phyloP scores from a whole-genome alignment of 2,797 vertebrate genomes.

The Clangula hyemalis region DNA sequence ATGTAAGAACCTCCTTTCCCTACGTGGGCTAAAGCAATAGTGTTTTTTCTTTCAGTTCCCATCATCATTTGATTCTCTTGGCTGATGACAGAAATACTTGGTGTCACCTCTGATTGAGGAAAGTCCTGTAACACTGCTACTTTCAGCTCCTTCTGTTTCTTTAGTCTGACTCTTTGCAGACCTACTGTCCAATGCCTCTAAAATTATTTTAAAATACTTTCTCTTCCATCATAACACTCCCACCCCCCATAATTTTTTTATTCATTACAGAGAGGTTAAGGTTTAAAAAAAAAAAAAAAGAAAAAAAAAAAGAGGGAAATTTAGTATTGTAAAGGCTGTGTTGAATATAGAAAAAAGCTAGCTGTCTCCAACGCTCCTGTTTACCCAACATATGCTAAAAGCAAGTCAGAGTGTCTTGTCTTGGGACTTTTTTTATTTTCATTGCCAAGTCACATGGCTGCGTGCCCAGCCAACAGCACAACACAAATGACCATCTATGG shows the following conservation, averaged over 20 bases:
- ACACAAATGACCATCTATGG: conserved; percentile 68
- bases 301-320: not conserved
- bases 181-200: not conserved
- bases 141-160: not conserved
- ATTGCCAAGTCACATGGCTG: not conserved
- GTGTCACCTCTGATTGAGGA: not conserved
- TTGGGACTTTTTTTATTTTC: conserved; percentile 42
- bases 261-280: not conserved
- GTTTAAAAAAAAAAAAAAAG: not conserved
- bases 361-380: not conserved
- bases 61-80: not conserved
- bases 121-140: not conserved
- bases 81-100: not conserved
- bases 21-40: not conserved
- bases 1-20: not conserved
- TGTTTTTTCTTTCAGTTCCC: not conserved
- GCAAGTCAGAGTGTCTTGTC: conserved; percentile 11
- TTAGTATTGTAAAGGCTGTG: not conserved
- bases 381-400: conserved; percentile 46
- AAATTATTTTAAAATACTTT: not conserved
- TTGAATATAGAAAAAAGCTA: not conserved
- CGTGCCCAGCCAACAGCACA: not conserved
- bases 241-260: rapidly evolving
- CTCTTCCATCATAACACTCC: not conserved
- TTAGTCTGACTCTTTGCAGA: not conserved